These are phyloP conservation scores for Lontra canadensis DNA, from an alignment of 2,113 vertebrate species.

Conservation along the genomic window DNA sequence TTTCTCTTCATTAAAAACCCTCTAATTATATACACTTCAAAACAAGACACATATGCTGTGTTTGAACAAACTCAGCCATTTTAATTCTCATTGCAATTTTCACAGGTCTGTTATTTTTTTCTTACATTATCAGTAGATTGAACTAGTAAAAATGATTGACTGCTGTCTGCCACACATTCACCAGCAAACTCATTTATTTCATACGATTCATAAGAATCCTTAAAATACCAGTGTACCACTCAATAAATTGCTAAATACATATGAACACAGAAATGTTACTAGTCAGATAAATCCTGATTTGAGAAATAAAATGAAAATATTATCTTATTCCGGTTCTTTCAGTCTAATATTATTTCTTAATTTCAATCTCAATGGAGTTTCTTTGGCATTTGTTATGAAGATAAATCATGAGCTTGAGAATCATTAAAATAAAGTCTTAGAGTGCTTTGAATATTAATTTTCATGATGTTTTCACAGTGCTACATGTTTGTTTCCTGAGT, in stretches of 20 bases:
- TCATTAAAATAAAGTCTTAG: neutral
- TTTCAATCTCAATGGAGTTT: neutral
- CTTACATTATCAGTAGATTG: constrained; percentile 13
- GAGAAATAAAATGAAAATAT: constrained; percentile 9
- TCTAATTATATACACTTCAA: constrained; percentile 33
- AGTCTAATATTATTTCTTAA: neutral
- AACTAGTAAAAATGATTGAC: constrained; percentile 15
- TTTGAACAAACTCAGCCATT: constrained; percentile 18
- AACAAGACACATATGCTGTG: neutral
- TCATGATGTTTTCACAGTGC: neutral
- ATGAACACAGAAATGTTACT: neutral
- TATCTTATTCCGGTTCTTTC: neutral
- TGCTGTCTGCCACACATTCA: neutral
- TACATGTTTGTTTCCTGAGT: neutral
- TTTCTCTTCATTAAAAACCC: constrained; percentile 20
- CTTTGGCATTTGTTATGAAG: neutral
- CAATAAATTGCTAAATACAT: neutral
- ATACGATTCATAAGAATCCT: neutral
- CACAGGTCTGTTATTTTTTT: constrained; percentile 1
- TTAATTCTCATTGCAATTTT: neutral
- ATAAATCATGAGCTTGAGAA: neutral
- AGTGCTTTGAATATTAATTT: constrained; percentile 29
- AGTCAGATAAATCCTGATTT: neutral
- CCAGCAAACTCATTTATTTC: constrained; percentile 16
- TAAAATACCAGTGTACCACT: neutral